Base-by-base conservation (phyloP, 2,888 invertebrate genomes). In the Ditula angustiorana region DNA sequence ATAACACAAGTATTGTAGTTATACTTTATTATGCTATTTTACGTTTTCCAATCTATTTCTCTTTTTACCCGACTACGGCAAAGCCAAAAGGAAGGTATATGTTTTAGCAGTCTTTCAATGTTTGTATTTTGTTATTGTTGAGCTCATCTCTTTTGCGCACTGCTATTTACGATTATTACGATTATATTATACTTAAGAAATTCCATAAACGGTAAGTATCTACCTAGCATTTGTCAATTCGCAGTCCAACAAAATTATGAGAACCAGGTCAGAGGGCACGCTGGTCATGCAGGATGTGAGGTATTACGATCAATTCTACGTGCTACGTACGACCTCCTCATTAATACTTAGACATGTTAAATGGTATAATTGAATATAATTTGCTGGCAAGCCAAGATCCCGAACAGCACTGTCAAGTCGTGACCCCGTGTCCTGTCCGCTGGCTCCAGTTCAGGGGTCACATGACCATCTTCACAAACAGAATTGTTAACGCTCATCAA, bases 391-490 rank as follows among this genome's bases (percentile, higher is more conserved):
- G 50, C 50, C 30, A 30, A 30, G 21, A 30, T 50, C 16, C 50
- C 30, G 50, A 80, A 77, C 71, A n/a, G 71, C 73, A 68, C 73
- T 68, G 71, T 71, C 64, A 66, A 63, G 63, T 33, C 49, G 62
- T 74, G 86, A 84, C 82, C 86, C 77, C 78, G 76, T 72, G 80
- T 79, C 81, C 80, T 76, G 73, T 67, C 55, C 24, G 37, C 4
- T 30, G 4, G 7, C 3, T 28, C 24, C 68, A 70, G 74, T 78
- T 71, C 80, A 77, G 67, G 72, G 84, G 78, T 81, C 85, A 82
- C 68, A 76, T 81, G 87, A 74, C 82, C 82, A 84, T 88, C 86
- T 78, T 79, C 76, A 79, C 77, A 83, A 86, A 85, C 82, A 88
- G 81, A 69, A 66, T 75, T 67, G 77, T 79, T 78, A 76, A 58